Percentiles rank a stretch among this genome's conserved stretches.
phyloP scores from a whole-genome alignment of 2,113 vertebrate genomes.

The Trichomycterus rosablanca region DNA sequence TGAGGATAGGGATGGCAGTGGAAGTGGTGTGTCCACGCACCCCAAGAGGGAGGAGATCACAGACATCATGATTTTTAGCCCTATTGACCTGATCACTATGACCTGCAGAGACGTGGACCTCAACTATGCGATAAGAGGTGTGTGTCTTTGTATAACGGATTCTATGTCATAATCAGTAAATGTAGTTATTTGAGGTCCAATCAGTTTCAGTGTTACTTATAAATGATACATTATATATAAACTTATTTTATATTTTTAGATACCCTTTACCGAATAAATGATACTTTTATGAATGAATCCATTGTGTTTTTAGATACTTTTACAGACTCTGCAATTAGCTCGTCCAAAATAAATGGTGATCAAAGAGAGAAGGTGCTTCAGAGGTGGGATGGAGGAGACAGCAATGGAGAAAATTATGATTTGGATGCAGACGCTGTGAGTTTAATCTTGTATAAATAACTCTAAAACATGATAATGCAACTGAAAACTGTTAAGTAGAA shows the following conservation, averaged over 20 bases:
- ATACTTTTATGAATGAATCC: no score
- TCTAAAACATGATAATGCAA: no score
- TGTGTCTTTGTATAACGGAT: constrained; percentile 1
- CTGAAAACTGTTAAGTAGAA: no score
- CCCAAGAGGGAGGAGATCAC: constrained; percentile 86
- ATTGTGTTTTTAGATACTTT: constrained; percentile 71
- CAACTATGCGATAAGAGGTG: constrained; percentile 86
- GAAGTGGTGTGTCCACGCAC: constrained; percentile 52
- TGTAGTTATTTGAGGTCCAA: no score
- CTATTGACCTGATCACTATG: constrained; percentile 80
- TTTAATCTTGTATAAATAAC: constrained; percentile 19
- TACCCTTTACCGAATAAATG: no score
- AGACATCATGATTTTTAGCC: constrained; percentile 89
- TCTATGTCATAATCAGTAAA: not conserved
- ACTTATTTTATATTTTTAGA: no score
- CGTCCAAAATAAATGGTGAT: constrained; percentile 81
- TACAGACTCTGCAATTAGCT: constrained; percentile 82
- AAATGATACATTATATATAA: no score
- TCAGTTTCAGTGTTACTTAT: no score
- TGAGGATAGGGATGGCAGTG: constrained; percentile 63
- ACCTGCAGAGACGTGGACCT: constrained; percentile 87
- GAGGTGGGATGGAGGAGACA: constrained; percentile 86
- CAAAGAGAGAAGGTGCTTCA: constrained; percentile 87
- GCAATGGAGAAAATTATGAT: constrained; percentile 83
- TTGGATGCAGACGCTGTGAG: constrained; percentile 81